These are phyloP conservation scores for Melitaea athalia DNA, from an alignment of 2,888 invertebrate species.

Conservation along the genomic window DNA sequence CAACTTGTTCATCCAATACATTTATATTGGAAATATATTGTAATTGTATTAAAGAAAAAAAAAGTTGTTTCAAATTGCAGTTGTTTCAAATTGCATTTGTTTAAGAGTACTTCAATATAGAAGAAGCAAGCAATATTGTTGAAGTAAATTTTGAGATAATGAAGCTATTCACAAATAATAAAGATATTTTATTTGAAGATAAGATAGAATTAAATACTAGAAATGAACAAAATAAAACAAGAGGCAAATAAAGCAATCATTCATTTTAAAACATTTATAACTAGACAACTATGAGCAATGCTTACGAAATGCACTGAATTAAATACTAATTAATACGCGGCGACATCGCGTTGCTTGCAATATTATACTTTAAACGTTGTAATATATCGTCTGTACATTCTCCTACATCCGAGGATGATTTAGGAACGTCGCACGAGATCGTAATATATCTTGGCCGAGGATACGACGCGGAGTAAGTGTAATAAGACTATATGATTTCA, in stretches of 20 bases:
- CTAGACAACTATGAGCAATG: not conserved
- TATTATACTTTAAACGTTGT: constrained; percentile 19
- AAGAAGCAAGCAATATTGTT: too few species aligned
- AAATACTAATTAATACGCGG: constrained; percentile 13
- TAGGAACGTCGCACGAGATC: constrained; percentile 21
- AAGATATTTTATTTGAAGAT: too few species aligned
- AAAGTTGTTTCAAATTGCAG: not conserved
- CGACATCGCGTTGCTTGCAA: constrained; percentile 8
- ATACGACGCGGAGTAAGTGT: constrained; percentile 12
- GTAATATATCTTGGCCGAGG: constrained; percentile 24
- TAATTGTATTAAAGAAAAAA: not conserved
- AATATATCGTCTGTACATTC: constrained; percentile 23
- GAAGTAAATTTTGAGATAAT: too few species aligned
- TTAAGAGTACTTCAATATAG: too few species aligned
- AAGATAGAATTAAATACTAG: too few species aligned
- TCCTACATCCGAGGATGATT: constrained; percentile 30
- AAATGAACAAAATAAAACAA: not conserved
- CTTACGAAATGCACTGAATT: constrained; percentile 1
- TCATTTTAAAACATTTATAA: not conserved
- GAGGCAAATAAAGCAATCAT: not conserved
- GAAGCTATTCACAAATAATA: too few species aligned
- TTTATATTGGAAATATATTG: not conserved
- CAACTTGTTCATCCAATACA: not conserved
- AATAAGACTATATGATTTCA: not conserved
- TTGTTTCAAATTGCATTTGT: not conserved